These are phyloP conservation scores for Eudasyphora cyanicolor DNA, from an alignment of 2,888 invertebrate genomes.

Conservation along the genomic window DNA sequence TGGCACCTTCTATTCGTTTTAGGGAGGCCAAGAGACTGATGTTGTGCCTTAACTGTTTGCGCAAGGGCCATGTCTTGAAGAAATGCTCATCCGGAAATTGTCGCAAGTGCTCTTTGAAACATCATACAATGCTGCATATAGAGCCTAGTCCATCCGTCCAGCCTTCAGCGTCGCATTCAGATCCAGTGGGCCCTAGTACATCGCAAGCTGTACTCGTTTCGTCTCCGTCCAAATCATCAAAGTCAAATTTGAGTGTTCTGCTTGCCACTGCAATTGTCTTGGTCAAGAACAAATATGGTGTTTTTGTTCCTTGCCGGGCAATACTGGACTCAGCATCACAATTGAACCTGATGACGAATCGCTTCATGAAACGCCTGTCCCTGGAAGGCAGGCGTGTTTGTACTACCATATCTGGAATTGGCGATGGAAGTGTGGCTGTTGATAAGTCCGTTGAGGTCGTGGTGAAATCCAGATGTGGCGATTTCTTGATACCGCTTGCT, in stretches of 20 bases:
- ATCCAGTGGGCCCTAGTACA: not conserved
- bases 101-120: slow-evolving; percentile 55
- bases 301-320: slow-evolving; percentile 32
- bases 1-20: slow-evolving; percentile 33
- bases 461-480: slow-evolving; percentile 3
- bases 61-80: slow-evolving; percentile 51
- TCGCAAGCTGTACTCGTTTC: slow-evolving; percentile 31
- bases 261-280: slow-evolving; percentile 48
- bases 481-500: slow-evolving; percentile 34
- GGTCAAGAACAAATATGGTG: slow-evolving; percentile 23
- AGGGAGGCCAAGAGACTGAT: slow-evolving; percentile 44
- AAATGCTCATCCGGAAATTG: slow-evolving; percentile 59
- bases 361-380: slow-evolving; percentile 39
- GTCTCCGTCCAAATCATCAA: not conserved
- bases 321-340: slow-evolving; percentile 43
- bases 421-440: slow-evolving; percentile 25
- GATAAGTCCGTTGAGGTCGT: slow-evolving; percentile 33
- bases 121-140: slow-evolving; percentile 60
- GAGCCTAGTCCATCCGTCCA: not conserved
- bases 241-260: slow-evolving; percentile 36
- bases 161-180: too few species aligned
- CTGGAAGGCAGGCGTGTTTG: slow-evolving; percentile 20
- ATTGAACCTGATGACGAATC: slow-evolving; percentile 34
- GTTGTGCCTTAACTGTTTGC: slow-evolving; percentile 64
- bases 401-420: slow-evolving; percentile 48